Conservation (phyloP, 2,888 invertebrate species). For the Nycteola revayana region DNA sequence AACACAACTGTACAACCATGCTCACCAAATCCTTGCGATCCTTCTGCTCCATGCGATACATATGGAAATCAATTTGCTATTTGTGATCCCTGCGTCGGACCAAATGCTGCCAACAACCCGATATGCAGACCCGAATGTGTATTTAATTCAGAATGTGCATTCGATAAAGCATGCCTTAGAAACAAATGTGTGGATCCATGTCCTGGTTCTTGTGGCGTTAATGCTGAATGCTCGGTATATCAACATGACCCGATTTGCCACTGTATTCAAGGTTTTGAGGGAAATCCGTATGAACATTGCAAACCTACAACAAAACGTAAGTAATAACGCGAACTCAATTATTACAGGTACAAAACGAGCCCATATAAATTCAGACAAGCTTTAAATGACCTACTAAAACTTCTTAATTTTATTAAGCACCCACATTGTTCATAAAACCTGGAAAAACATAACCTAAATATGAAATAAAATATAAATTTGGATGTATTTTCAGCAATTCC, state of each 20-base stretch:
- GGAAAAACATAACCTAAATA: too few species aligned
- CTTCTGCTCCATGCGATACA: conserved; percentile 85
- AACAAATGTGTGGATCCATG: conserved; percentile 90
- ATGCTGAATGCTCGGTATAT: conserved; percentile 86
- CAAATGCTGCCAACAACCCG: conserved; percentile 85
- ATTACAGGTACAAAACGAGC: too few species aligned
- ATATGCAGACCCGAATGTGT: conserved; percentile 92
- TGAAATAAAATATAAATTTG: not conserved
- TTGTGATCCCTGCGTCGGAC: conserved; percentile 88
- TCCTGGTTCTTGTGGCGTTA: conserved; percentile 89
- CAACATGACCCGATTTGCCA: conserved; percentile 88
- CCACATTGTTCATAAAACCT: too few species aligned
- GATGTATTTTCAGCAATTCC: conserved; percentile 59
- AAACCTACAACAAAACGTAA: conserved; percentile 80
- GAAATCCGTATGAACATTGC: conserved; percentile 91
- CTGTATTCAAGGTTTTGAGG: conserved; percentile 85
- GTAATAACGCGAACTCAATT: too few species aligned
- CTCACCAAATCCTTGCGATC: conserved; percentile 89
- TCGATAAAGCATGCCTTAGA: conserved; percentile 88
- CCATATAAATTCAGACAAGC: too few species aligned
- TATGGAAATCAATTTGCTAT: conserved; percentile 89
- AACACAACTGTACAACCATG: conserved; percentile 87
- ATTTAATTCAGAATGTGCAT: conserved; percentile 89
- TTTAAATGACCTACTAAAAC: too few species aligned
- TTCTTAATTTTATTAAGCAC: too few species aligned